Conservation (phyloP, 2,113 vertebrate species). For the Xenotilapia flavipinnis region DNA sequence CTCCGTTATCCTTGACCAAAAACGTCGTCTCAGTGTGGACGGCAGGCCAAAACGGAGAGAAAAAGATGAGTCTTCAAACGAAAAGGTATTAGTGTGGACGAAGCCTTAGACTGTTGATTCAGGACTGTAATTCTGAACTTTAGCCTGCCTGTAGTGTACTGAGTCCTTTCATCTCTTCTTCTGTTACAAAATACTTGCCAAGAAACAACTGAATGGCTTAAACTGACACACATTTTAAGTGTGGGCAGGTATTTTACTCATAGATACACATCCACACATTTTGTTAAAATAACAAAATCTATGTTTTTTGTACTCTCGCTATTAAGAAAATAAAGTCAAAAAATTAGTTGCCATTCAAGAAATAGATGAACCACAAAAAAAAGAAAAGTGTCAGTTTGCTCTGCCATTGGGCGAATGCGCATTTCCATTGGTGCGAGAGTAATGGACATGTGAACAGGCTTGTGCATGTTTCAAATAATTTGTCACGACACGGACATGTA, state of each 20-base stretch:
- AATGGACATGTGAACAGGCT: constrained; percentile 26
- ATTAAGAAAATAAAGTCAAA: not conserved
- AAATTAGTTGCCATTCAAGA: not conserved
- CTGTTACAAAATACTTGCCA: not conserved
- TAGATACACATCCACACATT: not conserved
- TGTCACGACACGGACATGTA: constrained; percentile 7
- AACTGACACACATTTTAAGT: not conserved
- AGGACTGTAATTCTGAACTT: not conserved
- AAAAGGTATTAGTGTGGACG: rapidly evolving
- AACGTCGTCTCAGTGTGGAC: rapidly evolving
- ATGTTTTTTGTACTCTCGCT: not conserved
- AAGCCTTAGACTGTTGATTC: not conserved
- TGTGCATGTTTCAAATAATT: constrained; percentile 9
- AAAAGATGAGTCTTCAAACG: not conserved
- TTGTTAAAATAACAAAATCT: not conserved
- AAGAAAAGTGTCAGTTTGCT: not conserved
- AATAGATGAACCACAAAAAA: not conserved
- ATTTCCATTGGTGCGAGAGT: not conserved
- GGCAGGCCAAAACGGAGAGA: not conserved
- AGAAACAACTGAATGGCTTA: not conserved
- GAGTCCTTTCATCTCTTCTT: not conserved
- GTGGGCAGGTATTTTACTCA: not conserved
- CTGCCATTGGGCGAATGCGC: not conserved
- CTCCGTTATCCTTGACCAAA: not conserved
- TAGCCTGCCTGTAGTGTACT: not conserved